phyloP scores from a whole-genome alignment of 2,797 vertebrate species.

The Choloepus didactylus region DNA sequence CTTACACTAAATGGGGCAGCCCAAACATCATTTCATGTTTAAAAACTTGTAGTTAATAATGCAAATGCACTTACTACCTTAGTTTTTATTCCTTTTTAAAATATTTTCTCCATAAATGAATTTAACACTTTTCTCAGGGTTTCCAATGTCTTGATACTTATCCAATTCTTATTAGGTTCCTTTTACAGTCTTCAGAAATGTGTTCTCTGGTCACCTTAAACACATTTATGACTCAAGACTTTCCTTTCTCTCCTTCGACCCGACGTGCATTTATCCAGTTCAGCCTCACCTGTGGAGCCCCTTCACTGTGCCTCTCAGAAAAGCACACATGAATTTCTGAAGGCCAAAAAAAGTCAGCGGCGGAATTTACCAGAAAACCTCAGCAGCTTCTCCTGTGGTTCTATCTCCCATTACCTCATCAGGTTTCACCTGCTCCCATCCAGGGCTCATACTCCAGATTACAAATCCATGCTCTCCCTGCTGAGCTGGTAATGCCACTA shows the following conservation, averaged over 20 bases:
- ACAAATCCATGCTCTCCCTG: background rate
- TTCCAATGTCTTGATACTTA: background rate
- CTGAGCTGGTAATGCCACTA: background rate
- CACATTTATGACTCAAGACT: background rate
- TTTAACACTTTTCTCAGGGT: background rate
- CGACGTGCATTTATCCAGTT: rapidly evolving
- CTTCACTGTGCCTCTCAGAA: background rate
- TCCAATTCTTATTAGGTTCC: background rate
- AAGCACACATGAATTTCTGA: background rate
- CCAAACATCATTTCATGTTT: background rate
- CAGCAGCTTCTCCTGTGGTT: background rate
- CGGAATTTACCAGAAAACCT: background rate
- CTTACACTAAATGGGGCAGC: background rate
- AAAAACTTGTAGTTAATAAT: background rate
- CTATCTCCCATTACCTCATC: background rate
- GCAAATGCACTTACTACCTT: background rate
- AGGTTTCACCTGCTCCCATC: background rate
- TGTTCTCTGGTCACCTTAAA: background rate
- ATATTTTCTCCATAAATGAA: background rate
- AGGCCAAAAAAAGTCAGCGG: background rate
- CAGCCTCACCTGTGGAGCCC: background rate
- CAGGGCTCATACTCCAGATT: background rate
- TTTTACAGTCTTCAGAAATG: background rate
- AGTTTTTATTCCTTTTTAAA: background rate
- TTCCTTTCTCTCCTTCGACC: background rate